phyloP scores from a whole-genome alignment of 2,113 vertebrate genomes.

The Spea multiplicata region DNA sequence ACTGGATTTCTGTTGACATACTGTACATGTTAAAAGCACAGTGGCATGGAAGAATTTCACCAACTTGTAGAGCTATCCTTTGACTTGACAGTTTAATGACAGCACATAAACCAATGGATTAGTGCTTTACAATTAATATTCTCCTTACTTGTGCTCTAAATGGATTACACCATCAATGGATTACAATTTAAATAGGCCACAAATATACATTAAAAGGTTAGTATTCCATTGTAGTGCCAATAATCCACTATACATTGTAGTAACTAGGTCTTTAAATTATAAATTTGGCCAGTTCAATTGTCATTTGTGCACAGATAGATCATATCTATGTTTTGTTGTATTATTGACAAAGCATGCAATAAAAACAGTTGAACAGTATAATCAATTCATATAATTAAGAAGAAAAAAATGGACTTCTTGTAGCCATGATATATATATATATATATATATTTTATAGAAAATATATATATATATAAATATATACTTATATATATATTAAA shows the following conservation, averaged over 20 bases:
- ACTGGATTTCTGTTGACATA: slow-evolving; percentile 35
- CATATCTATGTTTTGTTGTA: neutral
- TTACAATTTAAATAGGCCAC: neutral
- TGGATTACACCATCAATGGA: neutral
- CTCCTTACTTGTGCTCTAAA: slow-evolving; percentile 5
- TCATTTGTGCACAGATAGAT: neutral
- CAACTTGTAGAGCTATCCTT: slow-evolving; percentile 17
- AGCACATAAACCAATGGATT: slow-evolving; percentile 16
- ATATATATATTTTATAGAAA: too few relatives aligned
- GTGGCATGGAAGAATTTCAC: slow-evolving; percentile 22
- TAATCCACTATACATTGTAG: neutral
- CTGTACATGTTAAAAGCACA: slow-evolving; percentile 22
- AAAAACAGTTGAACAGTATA: neutral
- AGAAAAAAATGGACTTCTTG: too few relatives aligned
- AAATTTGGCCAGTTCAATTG: neutral
- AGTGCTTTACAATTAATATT: slow-evolving; percentile 3
- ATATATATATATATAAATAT: too few relatives aligned
- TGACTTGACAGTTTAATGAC: slow-evolving; percentile 26
- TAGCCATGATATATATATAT: too few relatives aligned
- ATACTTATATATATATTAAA: too few relatives aligned
- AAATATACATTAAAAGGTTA: slow-evolving; percentile 6
- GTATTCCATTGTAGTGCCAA: slow-evolving; percentile 9
- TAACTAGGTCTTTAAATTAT: neutral
- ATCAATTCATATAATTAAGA: too few relatives aligned
- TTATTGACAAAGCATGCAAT: neutral